Conservation (phyloP, 2,113 vertebrate species). For the Chrysemys picta region DNA sequence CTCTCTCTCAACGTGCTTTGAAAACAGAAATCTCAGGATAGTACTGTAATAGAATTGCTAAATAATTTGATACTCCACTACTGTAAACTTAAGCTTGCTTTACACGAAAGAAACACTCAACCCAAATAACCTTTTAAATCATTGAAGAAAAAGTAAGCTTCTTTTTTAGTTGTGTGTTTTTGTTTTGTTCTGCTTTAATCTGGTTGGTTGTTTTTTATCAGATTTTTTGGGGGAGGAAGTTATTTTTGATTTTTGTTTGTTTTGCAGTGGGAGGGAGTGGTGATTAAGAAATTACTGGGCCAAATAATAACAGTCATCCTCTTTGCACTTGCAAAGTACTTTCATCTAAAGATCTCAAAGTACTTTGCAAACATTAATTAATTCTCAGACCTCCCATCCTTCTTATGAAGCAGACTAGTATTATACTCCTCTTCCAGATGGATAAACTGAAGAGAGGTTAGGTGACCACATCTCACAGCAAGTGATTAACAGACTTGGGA, state of each 20-base stretch:
- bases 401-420: not conserved
- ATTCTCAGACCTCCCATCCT: not conserved
- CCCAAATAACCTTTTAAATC: slow-evolving; percentile 57
- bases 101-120: slow-evolving; percentile 45
- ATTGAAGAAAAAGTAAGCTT: slow-evolving; percentile 21
- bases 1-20: slow-evolving; percentile 47
- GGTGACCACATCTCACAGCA: not conserved
- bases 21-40: slow-evolving; percentile 45
- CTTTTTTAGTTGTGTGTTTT: not conserved
- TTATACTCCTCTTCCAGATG: not conserved
- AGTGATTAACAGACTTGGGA: not conserved
- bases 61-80: slow-evolving; percentile 18
- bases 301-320: slow-evolving; percentile 31
- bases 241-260: too few relatives aligned
- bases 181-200: not conserved
- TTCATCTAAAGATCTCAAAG: slow-evolving; percentile 19
- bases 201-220: too few relatives aligned
- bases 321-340: slow-evolving; percentile 29
- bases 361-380: not conserved
- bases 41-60: not conserved
- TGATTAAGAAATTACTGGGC: slow-evolving; percentile 5
- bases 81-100: slow-evolving; percentile 40
- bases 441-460: not conserved
- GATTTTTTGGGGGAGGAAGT: too few relatives aligned
- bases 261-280: too few relatives aligned